These are phyloP conservation scores for Noctua comes DNA, from an alignment of 2,888 invertebrate genomes.

Conservation along the genomic window DNA sequence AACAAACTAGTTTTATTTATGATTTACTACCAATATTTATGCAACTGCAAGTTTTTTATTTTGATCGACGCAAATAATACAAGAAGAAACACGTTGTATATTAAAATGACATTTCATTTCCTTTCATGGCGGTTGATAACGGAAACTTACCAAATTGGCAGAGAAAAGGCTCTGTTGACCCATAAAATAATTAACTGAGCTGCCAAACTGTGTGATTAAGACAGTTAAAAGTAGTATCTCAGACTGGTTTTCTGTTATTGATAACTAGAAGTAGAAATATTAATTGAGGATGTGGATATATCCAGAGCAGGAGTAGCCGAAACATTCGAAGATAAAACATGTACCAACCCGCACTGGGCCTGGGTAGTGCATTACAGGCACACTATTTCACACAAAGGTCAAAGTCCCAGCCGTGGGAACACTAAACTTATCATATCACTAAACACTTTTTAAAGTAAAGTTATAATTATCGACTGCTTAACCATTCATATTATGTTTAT, in stretches of 20 bases:
- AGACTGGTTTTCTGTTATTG: slow-evolving; percentile 1
- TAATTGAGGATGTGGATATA: not conserved
- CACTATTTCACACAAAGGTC: not conserved
- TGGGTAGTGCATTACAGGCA: not conserved
- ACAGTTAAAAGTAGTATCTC: not conserved
- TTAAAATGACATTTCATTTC: slow-evolving; percentile 15
- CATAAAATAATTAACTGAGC: not conserved
- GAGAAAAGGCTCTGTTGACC: not conserved
- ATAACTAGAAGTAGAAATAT: not conserved
- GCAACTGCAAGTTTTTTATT: not conserved
- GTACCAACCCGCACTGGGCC: not conserved
- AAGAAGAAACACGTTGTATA: not conserved
- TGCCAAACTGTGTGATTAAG: not conserved
- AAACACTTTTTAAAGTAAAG: not conserved
- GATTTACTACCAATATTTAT: not conserved
- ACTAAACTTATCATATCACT: not conserved
- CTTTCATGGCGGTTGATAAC: slow-evolving; percentile 22
- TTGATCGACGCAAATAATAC: not conserved
- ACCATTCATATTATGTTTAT: not conserved
- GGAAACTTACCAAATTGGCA: slow-evolving; percentile 25
- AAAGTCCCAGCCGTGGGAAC: not conserved
- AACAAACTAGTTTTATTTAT: slow-evolving; percentile 1
- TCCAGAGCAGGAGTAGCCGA: not conserved
- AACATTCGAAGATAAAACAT: not conserved
- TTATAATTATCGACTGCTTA: not conserved